phyloP scores from a whole-genome alignment of 2,888 invertebrate species.

The Camptogramma bilineatum region DNA sequence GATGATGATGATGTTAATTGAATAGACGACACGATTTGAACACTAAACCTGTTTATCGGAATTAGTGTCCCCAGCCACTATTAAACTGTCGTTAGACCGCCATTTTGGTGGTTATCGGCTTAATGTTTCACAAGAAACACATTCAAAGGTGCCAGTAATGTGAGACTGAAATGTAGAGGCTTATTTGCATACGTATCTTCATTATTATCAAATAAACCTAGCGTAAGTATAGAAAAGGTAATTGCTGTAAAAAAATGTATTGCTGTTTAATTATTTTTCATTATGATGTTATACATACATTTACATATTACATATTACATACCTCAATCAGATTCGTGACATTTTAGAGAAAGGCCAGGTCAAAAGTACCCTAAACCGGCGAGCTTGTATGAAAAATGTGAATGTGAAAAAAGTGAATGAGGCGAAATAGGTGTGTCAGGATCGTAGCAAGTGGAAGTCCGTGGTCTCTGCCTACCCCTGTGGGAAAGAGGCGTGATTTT shows the following conservation, averaged over 20 bases:
- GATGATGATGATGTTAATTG: neutral
- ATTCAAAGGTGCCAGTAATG: slow-evolving; percentile 43
- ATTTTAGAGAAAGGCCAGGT: too few relatives aligned
- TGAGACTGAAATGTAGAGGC: slow-evolving; percentile 14
- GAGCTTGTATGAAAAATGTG: too few relatives aligned
- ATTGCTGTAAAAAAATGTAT: neutral
- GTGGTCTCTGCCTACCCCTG: too few relatives aligned
- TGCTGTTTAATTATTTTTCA: too few relatives aligned
- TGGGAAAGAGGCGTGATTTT: too few relatives aligned
- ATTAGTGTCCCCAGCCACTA: slow-evolving; percentile 58
- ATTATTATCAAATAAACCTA: neutral
- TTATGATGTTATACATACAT: too few relatives aligned
- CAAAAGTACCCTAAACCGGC: too few relatives aligned
- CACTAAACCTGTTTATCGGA: slow-evolving; percentile 48
- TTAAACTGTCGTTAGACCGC: slow-evolving; percentile 67
- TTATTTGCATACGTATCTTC: slow-evolving; percentile 10
- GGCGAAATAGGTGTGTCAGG: too few relatives aligned
- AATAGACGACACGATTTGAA: slow-evolving; percentile 18
- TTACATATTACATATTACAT: too few relatives aligned
- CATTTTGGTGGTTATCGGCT: slow-evolving; percentile 61
- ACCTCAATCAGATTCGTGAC: too few relatives aligned
- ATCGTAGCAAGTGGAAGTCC: too few relatives aligned
- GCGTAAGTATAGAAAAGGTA: neutral
- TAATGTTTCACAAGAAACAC: slow-evolving; percentile 49
- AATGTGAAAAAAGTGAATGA: too few relatives aligned